Base-by-base conservation (phyloP, 2,113 vertebrate species). In the Sprattus sprattus region DNA sequence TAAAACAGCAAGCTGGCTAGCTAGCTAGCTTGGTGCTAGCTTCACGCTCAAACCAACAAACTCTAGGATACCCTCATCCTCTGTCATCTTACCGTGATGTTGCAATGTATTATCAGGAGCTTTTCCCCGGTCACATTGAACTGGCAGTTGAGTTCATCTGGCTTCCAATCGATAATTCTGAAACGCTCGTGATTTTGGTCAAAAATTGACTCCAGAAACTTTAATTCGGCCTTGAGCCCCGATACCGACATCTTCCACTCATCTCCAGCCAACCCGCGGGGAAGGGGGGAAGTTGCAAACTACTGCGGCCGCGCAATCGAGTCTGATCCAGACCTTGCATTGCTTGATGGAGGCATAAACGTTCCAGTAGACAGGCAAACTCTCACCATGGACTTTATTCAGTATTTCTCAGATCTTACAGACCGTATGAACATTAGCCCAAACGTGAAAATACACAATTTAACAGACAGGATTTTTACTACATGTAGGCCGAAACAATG, bases 191-290 rank as follows among this genome's bases (percentile, higher is more conserved):
- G 98, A 92, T 96, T 97, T 91, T 96, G 96, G 91, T 97, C 96
- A 95, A 99, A 99, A 93, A 99, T 98, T 91, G 98, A 99, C 94
- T 97, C 97, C 92, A 99, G 93, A 95, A 99, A 97, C 96, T 97
- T 97, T 94, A 99, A 95, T 93, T 99, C 98, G 95, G 97, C 96
- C 96, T 97, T 98, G 91, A 99, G 97, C 96, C 97, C 97, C 93
- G 97, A 96, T 93, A 97, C 96, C 93, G 97, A 97, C 97, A 98
- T 98, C 97, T 96, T 97, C 96, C 95, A 94, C 94, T 95, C 97
- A 95, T 96, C 94, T 95, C 95, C 94, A 94, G 93, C 94, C 84
- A 93, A 92, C 92, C 93, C 92, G 92, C 93, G 90, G 93, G 93
- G 94, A 93, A 91, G 90, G 89, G 91, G 91, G 91, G 88, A 92